Evolutionary conservation across 2,888 invertebrate species (phyloP), one percentile per base, ranked within the genome.

Genomic region (Tiliacea citrago): DNA sequence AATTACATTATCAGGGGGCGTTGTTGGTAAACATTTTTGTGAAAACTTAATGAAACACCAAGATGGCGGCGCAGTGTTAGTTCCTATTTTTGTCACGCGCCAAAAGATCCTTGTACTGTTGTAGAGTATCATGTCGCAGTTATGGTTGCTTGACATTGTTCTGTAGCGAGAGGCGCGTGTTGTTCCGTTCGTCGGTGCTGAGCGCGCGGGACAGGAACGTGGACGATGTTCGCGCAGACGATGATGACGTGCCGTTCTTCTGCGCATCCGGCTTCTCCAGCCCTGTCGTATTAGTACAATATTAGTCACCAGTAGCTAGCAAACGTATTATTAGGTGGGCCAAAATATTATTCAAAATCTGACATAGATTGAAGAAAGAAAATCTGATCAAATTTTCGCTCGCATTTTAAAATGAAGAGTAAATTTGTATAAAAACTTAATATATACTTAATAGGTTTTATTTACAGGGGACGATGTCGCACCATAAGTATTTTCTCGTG

Each of bases 171-270:
- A 92, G 91, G 76, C 93, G 91, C 63, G 93, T 86, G 78, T 92
- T 91, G 77, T 93, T 89, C 51, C 95, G 92, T 82, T 95, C 95
- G 68, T 96, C 96, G 24, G 91, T 89, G 90, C 96, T 96, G 89
- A 96, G 92, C 74, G 95, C 94, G 75, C 96, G 91, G 12, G 96
- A 96, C 69, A 96, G 92, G 90, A 95, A 93, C 29, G 96, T 96
- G 53, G 96, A 95, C 0, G 96, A 95, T 0, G 96, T 96, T 55
- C 96, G 91, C 29, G 89, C 94, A 8, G 95, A 92, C 12, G 66
- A 65, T 2, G 93, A 95, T 5, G 94, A 91, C 0, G 93, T 86
- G 55, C 93, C 94, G 76, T 94, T 95, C 90, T 95, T 95, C 92
- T 93, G 94, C 61, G 92, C 90, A 73, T 94, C 93, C 72, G 94